Percentiles rank a stretch among this genome's conserved stretches.
phyloP scores from a whole-genome alignment of 2,888 invertebrate species.

The Yponomeuta evonymella region DNA sequence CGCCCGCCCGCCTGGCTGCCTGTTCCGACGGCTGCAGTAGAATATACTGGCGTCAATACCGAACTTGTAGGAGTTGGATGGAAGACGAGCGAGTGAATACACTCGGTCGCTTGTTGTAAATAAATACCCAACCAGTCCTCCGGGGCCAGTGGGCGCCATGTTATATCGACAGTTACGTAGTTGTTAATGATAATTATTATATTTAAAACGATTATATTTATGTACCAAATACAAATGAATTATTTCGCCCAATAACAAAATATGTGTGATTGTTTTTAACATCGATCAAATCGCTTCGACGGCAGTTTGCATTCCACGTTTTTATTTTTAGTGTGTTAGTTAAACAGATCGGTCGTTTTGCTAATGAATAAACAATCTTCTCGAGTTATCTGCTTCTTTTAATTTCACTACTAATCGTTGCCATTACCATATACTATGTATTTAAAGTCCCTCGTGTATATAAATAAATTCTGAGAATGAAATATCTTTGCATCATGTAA shows the following conservation, averaged over 20 bases:
- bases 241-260: slow-evolving; percentile 41
- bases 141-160: not conserved
- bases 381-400: slow-evolving; percentile 4
- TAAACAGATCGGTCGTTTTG: slow-evolving; percentile 11
- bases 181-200: slow-evolving; percentile 33
- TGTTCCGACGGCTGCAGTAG: not conserved
- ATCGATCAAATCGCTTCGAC: slow-evolving; percentile 31
- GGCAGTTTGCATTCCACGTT: slow-evolving; percentile 68
- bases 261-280: slow-evolving; percentile 38
- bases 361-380: slow-evolving; percentile 9
- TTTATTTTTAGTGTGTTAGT: slow-evolving; percentile 20
- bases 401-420: slow-evolving; percentile 5
- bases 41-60: not conserved
- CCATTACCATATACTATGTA: slow-evolving; percentile 4
- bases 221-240: slow-evolving; percentile 44
- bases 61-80: not conserved
- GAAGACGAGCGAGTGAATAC: not conserved
- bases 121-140: slow-evolving; percentile 3
- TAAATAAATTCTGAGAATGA: not conserved
- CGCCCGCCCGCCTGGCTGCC: not conserved
- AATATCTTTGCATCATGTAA: not conserved
- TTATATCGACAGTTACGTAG: slow-evolving; percentile 28
- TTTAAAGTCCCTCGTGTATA: not conserved
- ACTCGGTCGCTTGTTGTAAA: not conserved
- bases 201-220: slow-evolving; percentile 42